Conservation (phyloP, 2,797 vertebrate genomes). For the Loris lydekkerianus region DNA sequence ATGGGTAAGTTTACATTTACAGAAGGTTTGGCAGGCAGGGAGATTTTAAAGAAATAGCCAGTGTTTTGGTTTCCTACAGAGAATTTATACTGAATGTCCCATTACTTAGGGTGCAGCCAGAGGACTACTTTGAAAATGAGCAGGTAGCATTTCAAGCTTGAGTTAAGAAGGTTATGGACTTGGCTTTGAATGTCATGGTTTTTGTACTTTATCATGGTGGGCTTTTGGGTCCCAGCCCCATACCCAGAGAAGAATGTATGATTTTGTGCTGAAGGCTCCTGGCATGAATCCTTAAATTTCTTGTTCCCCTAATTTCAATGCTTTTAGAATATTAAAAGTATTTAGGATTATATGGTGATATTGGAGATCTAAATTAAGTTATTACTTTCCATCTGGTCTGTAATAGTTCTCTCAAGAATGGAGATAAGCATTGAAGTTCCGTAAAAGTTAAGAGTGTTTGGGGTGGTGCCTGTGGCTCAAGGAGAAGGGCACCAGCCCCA, state of each 20-base stretch:
- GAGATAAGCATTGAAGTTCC: neutral
- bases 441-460: neutral
- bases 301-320: neutral
- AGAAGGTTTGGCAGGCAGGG: neutral
- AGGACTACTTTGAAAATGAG: neutral
- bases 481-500: too few relatives aligned
- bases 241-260: neutral
- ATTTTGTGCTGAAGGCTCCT: neutral
- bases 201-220: neutral
- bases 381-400: neutral
- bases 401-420: conserved; percentile 26
- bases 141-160: neutral
- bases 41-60: neutral
- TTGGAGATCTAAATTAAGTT: neutral
- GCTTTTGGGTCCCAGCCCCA: neutral
- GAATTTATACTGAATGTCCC: neutral
- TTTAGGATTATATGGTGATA: neutral
- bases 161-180: neutral
- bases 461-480: too few relatives aligned
- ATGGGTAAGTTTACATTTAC: neutral
- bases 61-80: neutral
- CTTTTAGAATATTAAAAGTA: neutral
- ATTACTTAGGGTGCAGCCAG: neutral
- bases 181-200: neutral
- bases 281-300: neutral